These are phyloP conservation scores for Cataglyphis altisquamis DNA, from an alignment of 2,888 invertebrate genomes.

Conservation along the genomic window DNA sequence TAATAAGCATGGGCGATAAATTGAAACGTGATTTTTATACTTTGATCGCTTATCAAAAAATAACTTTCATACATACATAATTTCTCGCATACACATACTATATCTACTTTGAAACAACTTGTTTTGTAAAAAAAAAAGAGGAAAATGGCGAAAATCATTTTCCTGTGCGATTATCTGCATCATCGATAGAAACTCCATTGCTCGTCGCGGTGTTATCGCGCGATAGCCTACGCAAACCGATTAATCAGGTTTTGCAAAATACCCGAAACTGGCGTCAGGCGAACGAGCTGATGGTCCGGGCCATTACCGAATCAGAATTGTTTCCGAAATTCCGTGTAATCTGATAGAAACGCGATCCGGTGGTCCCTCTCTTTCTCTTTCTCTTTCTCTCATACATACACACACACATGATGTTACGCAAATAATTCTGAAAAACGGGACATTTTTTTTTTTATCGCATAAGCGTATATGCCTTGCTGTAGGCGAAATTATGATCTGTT, in stretches of 20 bases:
- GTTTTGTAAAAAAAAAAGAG: background rate
- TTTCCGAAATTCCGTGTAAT: slow-evolving; percentile 54
- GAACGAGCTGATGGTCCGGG: slow-evolving; percentile 22
- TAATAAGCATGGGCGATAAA: too few species aligned
- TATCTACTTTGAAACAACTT: background rate
- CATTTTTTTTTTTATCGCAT: slow-evolving; percentile 31
- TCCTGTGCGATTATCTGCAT: slow-evolving; percentile 38
- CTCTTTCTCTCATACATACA: background rate
- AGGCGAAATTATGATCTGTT: slow-evolving; percentile 52
- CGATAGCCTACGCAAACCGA: slow-evolving; percentile 53
- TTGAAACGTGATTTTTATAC: too few species aligned
- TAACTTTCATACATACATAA: too few species aligned
- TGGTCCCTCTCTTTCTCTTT: background rate
- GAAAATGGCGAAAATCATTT: slow-evolving; percentile 43
- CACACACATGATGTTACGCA: slow-evolving; percentile 34
- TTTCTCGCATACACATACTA: background rate
- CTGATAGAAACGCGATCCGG: slow-evolving; percentile 53
- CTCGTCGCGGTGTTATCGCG: slow-evolving; percentile 54
- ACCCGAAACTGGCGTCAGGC: slow-evolving; percentile 36
- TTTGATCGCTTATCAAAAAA: too few species aligned
- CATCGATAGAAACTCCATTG: slow-evolving; percentile 49
- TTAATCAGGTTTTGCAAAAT: slow-evolving; percentile 58
- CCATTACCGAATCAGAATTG: slow-evolving; percentile 57
- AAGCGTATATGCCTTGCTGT: slow-evolving; percentile 37
- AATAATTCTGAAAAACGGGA: slow-evolving; percentile 44